A percentile compares a stretch with the other conserved stretches of the same genome.
Conservation (phyloP, 2,888 invertebrate genomes). For the Synanthedon formicaeformis region DNA sequence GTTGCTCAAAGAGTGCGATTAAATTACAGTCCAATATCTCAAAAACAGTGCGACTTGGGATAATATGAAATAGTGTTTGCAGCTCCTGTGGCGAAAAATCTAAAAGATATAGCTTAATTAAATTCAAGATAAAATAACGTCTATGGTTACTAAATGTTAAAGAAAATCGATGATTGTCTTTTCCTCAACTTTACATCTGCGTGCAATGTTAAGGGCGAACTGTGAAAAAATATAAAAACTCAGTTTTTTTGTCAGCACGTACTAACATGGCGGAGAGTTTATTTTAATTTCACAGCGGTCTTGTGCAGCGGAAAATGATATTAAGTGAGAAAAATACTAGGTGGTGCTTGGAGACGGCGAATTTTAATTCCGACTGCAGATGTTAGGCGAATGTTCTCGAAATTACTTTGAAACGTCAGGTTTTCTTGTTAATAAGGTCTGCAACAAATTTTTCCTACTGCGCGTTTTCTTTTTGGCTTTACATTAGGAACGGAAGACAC, state of each 20-base stretch:
- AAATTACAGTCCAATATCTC: too few relatives aligned
- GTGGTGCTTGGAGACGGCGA: conserved; percentile 1
- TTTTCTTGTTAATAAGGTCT: not conserved
- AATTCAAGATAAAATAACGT: too few relatives aligned
- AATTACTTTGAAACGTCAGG: conserved; percentile 13
- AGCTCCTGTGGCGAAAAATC: too few relatives aligned
- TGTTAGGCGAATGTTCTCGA: conserved; percentile 10
- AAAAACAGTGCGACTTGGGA: too few relatives aligned
- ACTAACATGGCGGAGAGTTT: conserved; percentile 15
- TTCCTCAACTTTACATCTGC: not conserved
- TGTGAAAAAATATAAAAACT: conserved; percentile 4
- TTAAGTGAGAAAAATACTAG: conserved; percentile 24
- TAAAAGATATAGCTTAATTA: too few relatives aligned
- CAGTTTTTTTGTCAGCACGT: conserved; percentile 13
- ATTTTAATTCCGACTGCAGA: conserved; percentile 2
- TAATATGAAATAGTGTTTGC: too few relatives aligned
- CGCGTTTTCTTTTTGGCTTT: not conserved
- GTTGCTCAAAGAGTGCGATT: too few relatives aligned
- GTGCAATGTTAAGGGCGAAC: not conserved
- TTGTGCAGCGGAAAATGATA: conserved; percentile 23
- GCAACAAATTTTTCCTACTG: not conserved
- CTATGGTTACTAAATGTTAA: too few relatives aligned
- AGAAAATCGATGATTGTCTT: too few relatives aligned
- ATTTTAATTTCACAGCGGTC: conserved; percentile 21
- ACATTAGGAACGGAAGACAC: too few relatives aligned